phyloP scores from a whole-genome alignment of 2,797 vertebrate genomes.

The Girardinus metallicus region DNA sequence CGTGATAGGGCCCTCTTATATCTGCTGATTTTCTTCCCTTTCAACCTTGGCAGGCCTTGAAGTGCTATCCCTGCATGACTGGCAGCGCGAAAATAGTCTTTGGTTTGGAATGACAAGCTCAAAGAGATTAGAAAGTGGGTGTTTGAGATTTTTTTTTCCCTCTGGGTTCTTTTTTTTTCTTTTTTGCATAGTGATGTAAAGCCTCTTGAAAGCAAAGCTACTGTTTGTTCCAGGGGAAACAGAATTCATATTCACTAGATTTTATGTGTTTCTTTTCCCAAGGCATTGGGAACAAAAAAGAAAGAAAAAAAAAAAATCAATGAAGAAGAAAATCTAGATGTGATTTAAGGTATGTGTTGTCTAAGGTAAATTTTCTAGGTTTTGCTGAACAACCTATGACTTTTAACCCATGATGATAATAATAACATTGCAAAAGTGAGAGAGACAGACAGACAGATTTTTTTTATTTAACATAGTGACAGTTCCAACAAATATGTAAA shows the following conservation, averaged over 20 bases:
- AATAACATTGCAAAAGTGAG: neutral
- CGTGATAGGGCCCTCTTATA: constrained; percentile 27
- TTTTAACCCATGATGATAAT: neutral
- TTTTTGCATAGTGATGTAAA: constrained; percentile 24
- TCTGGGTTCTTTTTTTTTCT: constrained; percentile 16
- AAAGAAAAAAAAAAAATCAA: no score
- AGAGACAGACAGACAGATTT: neutral
- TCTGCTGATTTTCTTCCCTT: constrained; percentile 45
- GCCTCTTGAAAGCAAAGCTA: constrained; percentile 19
- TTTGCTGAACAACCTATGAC: neutral
- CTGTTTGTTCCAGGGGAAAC: constrained; percentile 33
- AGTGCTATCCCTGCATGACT: constrained; percentile 51
- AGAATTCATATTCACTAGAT: neutral
- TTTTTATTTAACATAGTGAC: no score
- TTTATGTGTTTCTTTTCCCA: neutral
- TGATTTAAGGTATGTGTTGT: neutral
- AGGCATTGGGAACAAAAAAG: neutral
- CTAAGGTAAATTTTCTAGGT: neutral
- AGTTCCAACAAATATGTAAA: no score
- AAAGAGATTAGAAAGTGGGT: constrained; percentile 47
- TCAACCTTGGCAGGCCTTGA: constrained; percentile 69
- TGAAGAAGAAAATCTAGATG: neutral
- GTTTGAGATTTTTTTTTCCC: constrained; percentile 3
- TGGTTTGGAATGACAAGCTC: constrained; percentile 50
- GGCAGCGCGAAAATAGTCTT: constrained; percentile 64